Conservation (phyloP, 1,140 invertebrate genomes). For the Danaus plexippus region DNA sequence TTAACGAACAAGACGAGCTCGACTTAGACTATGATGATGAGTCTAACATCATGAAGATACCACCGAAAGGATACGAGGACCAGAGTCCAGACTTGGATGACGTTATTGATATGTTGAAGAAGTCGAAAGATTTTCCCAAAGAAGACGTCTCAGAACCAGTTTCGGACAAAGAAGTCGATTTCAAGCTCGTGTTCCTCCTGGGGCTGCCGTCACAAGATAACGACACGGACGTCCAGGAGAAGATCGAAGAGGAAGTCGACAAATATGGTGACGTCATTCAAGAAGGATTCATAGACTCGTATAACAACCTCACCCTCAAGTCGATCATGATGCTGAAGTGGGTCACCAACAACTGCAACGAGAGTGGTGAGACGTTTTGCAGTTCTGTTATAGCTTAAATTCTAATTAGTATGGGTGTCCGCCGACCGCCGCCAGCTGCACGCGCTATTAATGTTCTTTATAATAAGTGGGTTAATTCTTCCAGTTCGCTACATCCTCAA, state of each 20-base stretch:
- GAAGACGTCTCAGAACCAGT: slow-evolving; percentile 9
- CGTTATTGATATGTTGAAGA: slow-evolving; percentile 39
- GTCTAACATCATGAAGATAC: slow-evolving; percentile 65
- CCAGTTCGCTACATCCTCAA: slow-evolving; percentile 81
- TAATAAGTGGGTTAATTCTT: slow-evolving; percentile 13
- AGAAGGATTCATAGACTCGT: slow-evolving; percentile 90
- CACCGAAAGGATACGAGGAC: slow-evolving; percentile 55
- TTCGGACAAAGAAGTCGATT: slow-evolving; percentile 31
- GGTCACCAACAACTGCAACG: slow-evolving; percentile 77
- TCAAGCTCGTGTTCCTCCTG: slow-evolving; percentile 53
- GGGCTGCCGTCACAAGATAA: slow-evolving; percentile 46
- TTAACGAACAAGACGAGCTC: slow-evolving; percentile 37
- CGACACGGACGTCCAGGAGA: slow-evolving; percentile 64
- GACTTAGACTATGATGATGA: slow-evolving; percentile 47
- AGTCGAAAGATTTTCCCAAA: slow-evolving; percentile 36
- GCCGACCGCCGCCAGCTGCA: too few species aligned
- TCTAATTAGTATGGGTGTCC: not conserved
- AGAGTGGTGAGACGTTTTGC: slow-evolving; percentile 43
- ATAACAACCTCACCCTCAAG: slow-evolving; percentile 94
- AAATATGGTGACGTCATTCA: slow-evolving; percentile 89
- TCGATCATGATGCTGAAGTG: slow-evolving; percentile 89
- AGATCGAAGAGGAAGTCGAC: slow-evolving; percentile 74
- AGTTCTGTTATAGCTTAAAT: not conserved
- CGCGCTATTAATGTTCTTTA: not conserved
- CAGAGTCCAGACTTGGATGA: slow-evolving; percentile 36